A percentile compares a stretch with the other conserved stretches of the same genome.
Evolutionary conservation across 2,797 vertebrate species (phyloP).

Genomic region (Crenichthys baileyi): DNA sequence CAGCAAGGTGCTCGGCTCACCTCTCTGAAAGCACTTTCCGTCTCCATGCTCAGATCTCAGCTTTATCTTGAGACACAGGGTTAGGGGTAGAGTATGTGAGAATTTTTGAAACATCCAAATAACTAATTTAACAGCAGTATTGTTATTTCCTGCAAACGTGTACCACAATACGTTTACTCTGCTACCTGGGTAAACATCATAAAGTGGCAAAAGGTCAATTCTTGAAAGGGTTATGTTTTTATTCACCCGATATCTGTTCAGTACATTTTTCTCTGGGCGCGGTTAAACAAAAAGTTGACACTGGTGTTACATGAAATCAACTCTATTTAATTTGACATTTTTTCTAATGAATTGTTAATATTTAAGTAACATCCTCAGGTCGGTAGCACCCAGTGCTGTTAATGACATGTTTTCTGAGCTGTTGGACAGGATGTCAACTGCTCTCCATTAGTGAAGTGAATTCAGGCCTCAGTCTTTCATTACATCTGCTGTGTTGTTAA

Average conservation of each 20-base stretch:
- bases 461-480: conserved; percentile 25
- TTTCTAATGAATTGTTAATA: background rate
- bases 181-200: no score
- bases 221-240: no score
- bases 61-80: background rate
- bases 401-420: background rate
- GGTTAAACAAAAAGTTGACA: background rate
- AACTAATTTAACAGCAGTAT: background rate
- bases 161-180: no score
- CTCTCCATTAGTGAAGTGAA: background rate
- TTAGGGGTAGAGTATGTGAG: background rate
- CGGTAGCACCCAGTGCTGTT: background rate
- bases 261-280: no score
- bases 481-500: conserved; percentile 13
- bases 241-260: no score
- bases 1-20: conserved; percentile 86
- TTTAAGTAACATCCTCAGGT: background rate
- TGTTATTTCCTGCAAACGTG: no score
- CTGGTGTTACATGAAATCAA: background rate
- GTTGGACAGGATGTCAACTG: conserved; percentile 23
- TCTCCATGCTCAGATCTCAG: background rate
- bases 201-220: background rate
- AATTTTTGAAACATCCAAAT: background rate
- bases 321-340: background rate
- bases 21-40: background rate